Percentiles rank a stretch among this genome's conserved stretches.
phyloP scores from a whole-genome alignment of 2,113 vertebrate genomes.

The Numenius arquata region DNA sequence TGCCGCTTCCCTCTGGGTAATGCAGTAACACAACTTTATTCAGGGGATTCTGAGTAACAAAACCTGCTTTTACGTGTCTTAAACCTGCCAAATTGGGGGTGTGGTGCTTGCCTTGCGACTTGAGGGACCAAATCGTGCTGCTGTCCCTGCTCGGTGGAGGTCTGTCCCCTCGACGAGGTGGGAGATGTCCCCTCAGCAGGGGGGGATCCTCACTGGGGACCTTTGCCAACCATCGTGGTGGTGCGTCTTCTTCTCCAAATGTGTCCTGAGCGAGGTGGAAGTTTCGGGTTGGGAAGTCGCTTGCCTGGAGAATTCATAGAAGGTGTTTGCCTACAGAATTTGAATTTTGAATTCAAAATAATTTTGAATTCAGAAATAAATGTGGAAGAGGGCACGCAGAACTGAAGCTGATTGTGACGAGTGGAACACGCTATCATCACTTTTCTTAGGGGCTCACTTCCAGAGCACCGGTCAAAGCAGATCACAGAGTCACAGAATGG shows the following conservation, averaged over 20 bases:
- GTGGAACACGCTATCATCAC: background rate
- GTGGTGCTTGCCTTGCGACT: background rate
- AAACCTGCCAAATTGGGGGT: background rate
- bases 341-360: background rate
- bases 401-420: background rate
- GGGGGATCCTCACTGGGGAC: background rate
- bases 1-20: background rate
- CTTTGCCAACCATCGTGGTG: background rate
- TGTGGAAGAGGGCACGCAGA: background rate
- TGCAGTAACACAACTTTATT: background rate
- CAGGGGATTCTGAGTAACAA: background rate
- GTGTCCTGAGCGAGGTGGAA: background rate
- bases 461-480: rapidly evolving
- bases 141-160: background rate
- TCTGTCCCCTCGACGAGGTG: background rate
- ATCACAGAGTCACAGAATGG: too few species aligned
- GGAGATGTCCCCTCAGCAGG: background rate
- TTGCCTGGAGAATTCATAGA: background rate
- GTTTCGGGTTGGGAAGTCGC: background rate
- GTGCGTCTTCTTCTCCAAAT: background rate
- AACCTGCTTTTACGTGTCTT: background rate
- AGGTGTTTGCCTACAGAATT: background rate
- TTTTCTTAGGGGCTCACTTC: background rate
- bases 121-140: background rate
- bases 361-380: background rate